phyloP scores from a whole-genome alignment of 2,797 vertebrate species.

The Haliaeetus vocifer region DNA sequence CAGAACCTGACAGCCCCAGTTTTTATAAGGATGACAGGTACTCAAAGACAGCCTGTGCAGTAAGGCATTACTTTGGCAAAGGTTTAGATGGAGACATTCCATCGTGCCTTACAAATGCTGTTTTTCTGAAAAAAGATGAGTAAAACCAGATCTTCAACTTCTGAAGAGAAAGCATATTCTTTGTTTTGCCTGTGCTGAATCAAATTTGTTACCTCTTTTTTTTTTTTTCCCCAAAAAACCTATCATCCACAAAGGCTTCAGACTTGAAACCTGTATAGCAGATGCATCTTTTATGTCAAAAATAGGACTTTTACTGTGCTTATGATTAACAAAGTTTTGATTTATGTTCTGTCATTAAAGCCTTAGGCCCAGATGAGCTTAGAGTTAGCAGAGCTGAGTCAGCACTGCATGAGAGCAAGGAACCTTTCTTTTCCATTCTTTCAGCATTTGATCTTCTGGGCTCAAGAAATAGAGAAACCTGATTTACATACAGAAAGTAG shows the following conservation, averaged over 20 bases:
- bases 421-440: background rate
- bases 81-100: background rate
- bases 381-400: background rate
- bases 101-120: background rate
- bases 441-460: background rate
- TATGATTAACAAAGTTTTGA: background rate
- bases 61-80: background rate
- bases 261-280: background rate
- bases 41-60: background rate
- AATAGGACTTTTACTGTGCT: background rate
- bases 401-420: background rate
- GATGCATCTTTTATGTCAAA: background rate
- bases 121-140: background rate
- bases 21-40: background rate
- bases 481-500: background rate
- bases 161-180: background rate
- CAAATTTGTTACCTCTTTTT: background rate
- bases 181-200: background rate
- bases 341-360: background rate
- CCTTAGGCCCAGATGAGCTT: background rate
- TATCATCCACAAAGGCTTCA: rapidly evolving
- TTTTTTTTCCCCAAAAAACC: rapidly evolving
- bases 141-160: rapidly evolving
- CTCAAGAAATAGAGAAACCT: background rate
- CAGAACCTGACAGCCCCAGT: background rate